Percentiles rank a stretch among this genome's conserved stretches.
These are phyloP conservation scores for Habroteleia sp. DNA, from an alignment of 2,888 invertebrate genomes.

Conservation along the genomic window DNA sequence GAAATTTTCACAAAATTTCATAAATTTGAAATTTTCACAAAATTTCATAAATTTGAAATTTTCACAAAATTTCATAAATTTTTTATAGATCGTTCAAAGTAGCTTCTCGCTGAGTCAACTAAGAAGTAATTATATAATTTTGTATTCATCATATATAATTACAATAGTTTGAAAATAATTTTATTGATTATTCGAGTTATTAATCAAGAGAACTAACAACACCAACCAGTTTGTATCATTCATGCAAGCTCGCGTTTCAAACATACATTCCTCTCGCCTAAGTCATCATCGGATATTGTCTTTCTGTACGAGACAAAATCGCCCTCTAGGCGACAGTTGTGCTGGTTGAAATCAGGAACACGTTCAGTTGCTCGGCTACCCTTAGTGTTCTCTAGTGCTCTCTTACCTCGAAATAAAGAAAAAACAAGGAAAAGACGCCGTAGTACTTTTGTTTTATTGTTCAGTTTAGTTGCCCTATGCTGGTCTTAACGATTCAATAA, in stretches of 20 bases:
- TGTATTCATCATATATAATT: too few species aligned
- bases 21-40: too few species aligned
- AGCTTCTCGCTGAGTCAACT: too few species aligned
- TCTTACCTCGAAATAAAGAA: constrained; percentile 16
- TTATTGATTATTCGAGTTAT: constrained; percentile 10
- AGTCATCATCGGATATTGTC: constrained; percentile 51
- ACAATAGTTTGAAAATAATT: too few species aligned
- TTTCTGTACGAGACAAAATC: constrained; percentile 43
- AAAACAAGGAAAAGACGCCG: constrained; percentile 17
- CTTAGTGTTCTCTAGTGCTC: constrained; percentile 6
- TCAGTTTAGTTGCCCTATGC: constrained; percentile 1
- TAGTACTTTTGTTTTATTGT: constrained; percentile 38
- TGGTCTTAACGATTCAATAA: constrained; percentile 22
- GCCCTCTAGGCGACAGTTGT: constrained; percentile 51
- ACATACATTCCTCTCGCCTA: constrained; percentile 17
- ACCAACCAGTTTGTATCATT: not conserved
- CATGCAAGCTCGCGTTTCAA: constrained; percentile 7
- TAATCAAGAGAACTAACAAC: constrained; percentile 20
- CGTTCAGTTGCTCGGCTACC: constrained; percentile 17
- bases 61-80: too few species aligned
- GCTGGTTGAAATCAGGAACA: constrained; percentile 43
- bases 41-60: too few species aligned
- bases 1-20: too few species aligned
- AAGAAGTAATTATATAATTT: too few species aligned
- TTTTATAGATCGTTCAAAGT: too few species aligned